phyloP scores from a whole-genome alignment of 2,797 vertebrate species.

The Pseudochaenichthys georgianus region DNA sequence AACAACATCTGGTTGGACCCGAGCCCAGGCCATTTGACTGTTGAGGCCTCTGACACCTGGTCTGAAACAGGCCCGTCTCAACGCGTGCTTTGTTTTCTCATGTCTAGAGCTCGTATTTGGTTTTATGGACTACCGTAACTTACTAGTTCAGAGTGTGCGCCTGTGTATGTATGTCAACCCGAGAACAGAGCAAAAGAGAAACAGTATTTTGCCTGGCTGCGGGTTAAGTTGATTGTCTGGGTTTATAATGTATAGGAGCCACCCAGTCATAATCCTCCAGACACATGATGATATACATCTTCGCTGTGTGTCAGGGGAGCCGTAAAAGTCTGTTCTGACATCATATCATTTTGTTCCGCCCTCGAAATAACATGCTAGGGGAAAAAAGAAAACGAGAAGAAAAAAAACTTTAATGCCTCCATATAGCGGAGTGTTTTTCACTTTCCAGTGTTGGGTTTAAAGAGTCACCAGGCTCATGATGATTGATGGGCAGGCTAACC shows the following conservation, averaged over 20 bases:
- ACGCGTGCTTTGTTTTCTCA: slow-evolving; percentile 53
- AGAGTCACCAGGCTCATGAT: slow-evolving; percentile 46
- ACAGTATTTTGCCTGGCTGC: slow-evolving; percentile 34
- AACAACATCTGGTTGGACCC: slow-evolving; percentile 74
- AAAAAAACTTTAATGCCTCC: slow-evolving; percentile 17
- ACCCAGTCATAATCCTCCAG: slow-evolving; percentile 38
- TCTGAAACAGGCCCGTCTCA: slow-evolving; percentile 50
- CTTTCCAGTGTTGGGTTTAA: slow-evolving; percentile 34
- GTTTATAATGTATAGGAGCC: slow-evolving; percentile 49
- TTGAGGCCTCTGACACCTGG: slow-evolving; percentile 70
- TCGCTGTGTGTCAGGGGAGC: slow-evolving; percentile 24
- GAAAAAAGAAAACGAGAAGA: neutral
- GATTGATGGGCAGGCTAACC: slow-evolving; percentile 77
- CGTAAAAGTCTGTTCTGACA: slow-evolving; percentile 28
- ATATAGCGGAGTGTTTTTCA: slow-evolving; percentile 44
- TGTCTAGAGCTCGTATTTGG: slow-evolving; percentile 53
- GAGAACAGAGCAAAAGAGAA: neutral
- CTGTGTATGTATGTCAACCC: slow-evolving; percentile 17
- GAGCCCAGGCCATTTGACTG: slow-evolving; percentile 51
- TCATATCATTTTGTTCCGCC: slow-evolving; percentile 10
- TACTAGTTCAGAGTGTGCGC: slow-evolving; percentile 37
- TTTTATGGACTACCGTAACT: slow-evolving; percentile 72
- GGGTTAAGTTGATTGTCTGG: slow-evolving; percentile 59
- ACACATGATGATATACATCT: slow-evolving; percentile 43
- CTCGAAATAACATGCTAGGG: neutral